Conservation (phyloP, 1,140 invertebrate species). For the Papilio glaucus region DNA sequence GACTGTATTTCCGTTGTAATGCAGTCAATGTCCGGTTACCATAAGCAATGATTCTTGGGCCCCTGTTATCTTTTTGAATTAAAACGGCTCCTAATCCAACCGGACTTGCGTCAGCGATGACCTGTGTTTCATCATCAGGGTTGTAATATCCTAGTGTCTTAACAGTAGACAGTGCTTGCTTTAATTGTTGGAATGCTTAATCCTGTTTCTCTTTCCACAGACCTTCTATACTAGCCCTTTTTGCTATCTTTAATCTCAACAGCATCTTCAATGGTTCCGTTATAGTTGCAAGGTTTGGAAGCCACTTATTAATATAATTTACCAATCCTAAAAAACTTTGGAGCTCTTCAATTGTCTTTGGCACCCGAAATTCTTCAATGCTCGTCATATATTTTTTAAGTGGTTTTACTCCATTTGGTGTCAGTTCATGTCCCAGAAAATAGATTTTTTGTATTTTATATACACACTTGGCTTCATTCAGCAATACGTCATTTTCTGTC, state of each 20-base stretch:
- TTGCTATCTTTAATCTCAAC: constrained; percentile 13
- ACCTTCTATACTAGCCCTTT: constrained; percentile 11
- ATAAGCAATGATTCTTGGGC: constrained; percentile 40
- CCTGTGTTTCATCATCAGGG: constrained; percentile 47
- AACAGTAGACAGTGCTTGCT: constrained; percentile 10
- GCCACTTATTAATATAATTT: constrained; percentile 74
- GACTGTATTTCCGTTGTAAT: constrained; percentile 42
- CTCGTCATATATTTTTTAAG: constrained; percentile 55
- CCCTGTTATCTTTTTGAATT: constrained; percentile 34
- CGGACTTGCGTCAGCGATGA: constrained; percentile 73
- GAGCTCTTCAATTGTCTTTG: constrained; percentile 60
- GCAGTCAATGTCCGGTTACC: constrained; percentile 40
- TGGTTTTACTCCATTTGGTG: constrained; percentile 47
- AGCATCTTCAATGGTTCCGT: constrained; percentile 41
- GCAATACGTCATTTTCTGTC: constrained; percentile 50
- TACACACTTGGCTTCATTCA: constrained; percentile 52
- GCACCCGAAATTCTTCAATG: constrained; percentile 56
- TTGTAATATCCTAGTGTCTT: constrained; percentile 42
- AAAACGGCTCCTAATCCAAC: constrained; percentile 66
- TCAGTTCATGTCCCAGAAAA: constrained; percentile 69
- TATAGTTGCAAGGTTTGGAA: constrained; percentile 51
- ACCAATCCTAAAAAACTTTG: constrained; percentile 73
- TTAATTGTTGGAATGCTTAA: background rate
- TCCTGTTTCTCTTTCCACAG: background rate
- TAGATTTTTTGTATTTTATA: constrained; percentile 56